Evolutionary conservation across 2,797 vertebrate genomes (phyloP).

Genomic region (Pipistrellus nathusii): DNA sequence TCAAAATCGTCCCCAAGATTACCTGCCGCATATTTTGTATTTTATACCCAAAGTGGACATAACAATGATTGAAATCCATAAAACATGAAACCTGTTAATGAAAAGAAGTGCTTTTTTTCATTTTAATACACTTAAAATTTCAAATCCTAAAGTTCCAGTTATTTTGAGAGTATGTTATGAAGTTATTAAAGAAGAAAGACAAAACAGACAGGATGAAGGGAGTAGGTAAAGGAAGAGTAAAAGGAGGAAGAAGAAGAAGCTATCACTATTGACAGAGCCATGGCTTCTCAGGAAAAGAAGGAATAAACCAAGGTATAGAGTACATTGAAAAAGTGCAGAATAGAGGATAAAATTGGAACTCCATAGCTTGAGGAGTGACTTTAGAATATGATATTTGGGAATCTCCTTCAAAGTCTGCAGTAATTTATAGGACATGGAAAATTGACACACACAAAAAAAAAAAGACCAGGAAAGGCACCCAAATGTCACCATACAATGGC

Average conservation of each 20-base stretch:
- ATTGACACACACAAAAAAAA: not conserved
- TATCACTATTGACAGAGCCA: accelerated
- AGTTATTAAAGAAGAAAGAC: not conserved
- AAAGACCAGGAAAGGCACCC: not conserved
- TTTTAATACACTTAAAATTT: conserved; percentile 22
- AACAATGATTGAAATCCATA: not conserved
- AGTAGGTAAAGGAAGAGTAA: no score
- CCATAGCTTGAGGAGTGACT: not conserved
- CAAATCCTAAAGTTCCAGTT: not conserved
- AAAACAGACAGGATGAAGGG: not conserved
- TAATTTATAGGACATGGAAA: not conserved
- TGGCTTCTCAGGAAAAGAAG: not conserved
- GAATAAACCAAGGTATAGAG: not conserved
- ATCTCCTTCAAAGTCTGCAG: not conserved
- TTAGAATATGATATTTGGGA: not conserved
- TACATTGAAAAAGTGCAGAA: not conserved
- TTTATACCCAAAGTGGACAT: not conserved
- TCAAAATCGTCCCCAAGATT: not conserved
- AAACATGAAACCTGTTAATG: not conserved
- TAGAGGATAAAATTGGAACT: not conserved
- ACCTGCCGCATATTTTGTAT: not conserved
- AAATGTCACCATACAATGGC: not conserved
- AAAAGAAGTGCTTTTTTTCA: not conserved
- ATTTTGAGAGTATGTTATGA: not conserved
- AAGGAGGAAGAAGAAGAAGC: not conserved